These are phyloP conservation scores for Apodemus sylvaticus DNA, from an alignment of 2,113 vertebrate species.

Conservation along the genomic window DNA sequence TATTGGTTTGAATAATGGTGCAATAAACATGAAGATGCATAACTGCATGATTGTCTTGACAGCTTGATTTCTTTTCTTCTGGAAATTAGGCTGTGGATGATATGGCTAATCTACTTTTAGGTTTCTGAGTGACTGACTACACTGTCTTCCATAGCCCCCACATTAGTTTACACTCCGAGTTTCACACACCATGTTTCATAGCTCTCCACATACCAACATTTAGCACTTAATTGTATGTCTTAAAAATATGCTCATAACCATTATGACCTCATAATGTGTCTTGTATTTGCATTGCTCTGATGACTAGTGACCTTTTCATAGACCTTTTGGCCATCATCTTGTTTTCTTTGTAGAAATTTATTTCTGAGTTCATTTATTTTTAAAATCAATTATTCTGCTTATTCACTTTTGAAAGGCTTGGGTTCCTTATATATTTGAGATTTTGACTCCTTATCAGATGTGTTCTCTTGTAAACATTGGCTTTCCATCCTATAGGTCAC, in stretches of 20 bases:
- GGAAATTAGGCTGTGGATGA: not conserved
- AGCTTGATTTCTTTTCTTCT: not conserved
- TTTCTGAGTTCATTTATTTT: not conserved
- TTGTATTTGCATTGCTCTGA: not conserved
- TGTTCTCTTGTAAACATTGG: not conserved
- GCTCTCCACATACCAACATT: not conserved
- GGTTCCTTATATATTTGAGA: not conserved
- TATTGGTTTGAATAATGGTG: not conserved
- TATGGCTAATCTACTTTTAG: not conserved
- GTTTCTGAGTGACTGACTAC: not conserved
- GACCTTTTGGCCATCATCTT: no score
- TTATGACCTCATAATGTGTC: not conserved
- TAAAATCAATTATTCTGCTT: not conserved
- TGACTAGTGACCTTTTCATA: not conserved
- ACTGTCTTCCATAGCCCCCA: not conserved
- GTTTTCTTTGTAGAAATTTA: not conserved
- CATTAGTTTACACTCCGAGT: not conserved
- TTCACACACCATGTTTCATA: not conserved
- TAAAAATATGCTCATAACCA: not conserved
- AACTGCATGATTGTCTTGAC: not conserved
- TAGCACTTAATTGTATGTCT: not conserved
- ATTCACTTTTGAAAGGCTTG: not conserved
- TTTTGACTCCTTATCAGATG: not conserved
- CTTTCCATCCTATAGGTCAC: not conserved
- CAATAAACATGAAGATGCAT: not conserved